These are phyloP conservation scores for Aix galericulata DNA, from an alignment of 2,113 vertebrate genomes.

Conservation along the genomic window DNA sequence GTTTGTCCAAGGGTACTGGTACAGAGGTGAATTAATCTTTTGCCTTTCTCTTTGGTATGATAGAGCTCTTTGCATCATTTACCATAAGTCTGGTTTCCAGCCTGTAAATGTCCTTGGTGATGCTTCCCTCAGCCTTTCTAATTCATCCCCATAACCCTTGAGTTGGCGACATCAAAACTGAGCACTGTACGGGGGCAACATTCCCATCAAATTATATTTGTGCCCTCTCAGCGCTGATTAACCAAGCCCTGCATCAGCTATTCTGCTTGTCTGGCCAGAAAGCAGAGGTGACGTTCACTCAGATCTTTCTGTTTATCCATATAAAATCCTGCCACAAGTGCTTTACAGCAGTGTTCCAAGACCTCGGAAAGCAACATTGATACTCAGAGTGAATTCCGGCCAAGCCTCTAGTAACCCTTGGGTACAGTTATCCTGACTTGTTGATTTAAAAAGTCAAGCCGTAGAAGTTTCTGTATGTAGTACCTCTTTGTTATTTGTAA, in stretches of 20 bases:
- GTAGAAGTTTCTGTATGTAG: background rate
- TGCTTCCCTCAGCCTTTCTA: background rate
- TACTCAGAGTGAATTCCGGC: background rate
- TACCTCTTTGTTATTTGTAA: background rate
- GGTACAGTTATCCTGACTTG: background rate
- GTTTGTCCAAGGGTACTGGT: background rate
- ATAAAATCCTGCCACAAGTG: background rate
- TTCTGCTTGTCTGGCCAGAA: background rate
- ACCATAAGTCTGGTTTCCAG: background rate
- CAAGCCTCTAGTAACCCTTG: background rate
- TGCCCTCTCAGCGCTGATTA: slow-evolving; percentile 2
- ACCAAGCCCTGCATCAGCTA: slow-evolving; percentile 21
- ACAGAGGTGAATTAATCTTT: background rate
- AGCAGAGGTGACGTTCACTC: background rate
- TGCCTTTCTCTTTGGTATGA: background rate
- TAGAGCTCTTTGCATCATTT: background rate
- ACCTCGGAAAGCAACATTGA: background rate
- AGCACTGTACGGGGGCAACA: background rate
- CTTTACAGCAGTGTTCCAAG: background rate
- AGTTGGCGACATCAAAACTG: background rate
- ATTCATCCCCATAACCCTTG: background rate
- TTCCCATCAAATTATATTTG: background rate
- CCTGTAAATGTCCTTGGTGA: background rate
- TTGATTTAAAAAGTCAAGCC: background rate
- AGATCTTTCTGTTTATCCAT: background rate